A percentile compares a stretch with the other conserved stretches of the same genome.
Conservation (phyloP, 2,113 vertebrate genomes). For the Calyptomena viridis region DNA sequence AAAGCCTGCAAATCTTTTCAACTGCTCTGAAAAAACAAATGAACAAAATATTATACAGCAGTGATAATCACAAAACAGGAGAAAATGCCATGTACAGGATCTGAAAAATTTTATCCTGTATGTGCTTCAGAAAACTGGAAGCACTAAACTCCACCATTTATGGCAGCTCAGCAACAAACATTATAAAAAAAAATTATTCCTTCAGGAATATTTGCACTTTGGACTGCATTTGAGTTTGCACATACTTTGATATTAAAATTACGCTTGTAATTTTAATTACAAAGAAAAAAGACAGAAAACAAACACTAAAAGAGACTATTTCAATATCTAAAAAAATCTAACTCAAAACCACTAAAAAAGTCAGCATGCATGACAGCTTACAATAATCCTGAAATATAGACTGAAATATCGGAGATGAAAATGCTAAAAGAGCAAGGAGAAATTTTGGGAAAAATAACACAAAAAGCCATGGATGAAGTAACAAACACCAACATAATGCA, state of each 20-base stretch:
- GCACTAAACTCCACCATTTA: not conserved
- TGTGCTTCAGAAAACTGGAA: not conserved
- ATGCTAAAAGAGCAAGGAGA: not conserved
- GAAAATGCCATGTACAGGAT: not conserved
- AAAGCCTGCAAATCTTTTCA: conserved; percentile 91
- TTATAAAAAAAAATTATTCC: not conserved
- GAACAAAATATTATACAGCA: conserved; percentile 63
- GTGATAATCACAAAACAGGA: not conserved
- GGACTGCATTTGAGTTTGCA: not conserved
- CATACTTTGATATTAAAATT: not conserved
- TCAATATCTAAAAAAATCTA: not conserved
- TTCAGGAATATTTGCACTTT: not conserved
- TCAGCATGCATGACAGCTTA: not conserved
- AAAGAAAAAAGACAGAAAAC: not conserved
- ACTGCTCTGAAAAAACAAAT: conserved; percentile 79
- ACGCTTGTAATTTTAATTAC: not conserved
- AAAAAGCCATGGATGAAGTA: fast-evolving
- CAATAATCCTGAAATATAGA: not conserved
- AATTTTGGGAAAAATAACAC: not conserved
- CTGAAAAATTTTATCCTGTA: not conserved
- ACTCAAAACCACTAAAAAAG: not conserved
- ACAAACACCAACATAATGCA: not conserved
- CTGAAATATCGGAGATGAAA: not conserved
- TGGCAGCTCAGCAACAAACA: not conserved
- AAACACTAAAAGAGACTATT: not conserved